phyloP scores from a whole-genome alignment of 2,888 invertebrate genomes.

The Pyrrhia umbra region DNA sequence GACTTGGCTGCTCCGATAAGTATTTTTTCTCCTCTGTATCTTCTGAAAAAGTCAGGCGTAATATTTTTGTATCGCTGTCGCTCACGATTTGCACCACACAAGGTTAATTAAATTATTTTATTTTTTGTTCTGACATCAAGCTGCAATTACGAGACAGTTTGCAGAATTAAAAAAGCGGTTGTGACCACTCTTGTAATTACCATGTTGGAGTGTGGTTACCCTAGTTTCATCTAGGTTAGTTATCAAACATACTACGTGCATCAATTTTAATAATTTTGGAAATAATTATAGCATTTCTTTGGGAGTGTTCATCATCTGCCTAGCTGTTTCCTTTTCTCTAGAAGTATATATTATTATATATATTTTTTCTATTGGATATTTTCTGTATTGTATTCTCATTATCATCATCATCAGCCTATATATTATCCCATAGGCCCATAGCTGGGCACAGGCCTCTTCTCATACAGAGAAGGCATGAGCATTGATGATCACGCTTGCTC shows the following conservation, averaged over 20 bases:
- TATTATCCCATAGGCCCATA: too few relatives aligned
- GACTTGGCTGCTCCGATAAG: too few relatives aligned
- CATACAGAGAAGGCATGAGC: too few relatives aligned
- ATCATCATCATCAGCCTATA: too few relatives aligned
- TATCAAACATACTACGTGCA: neutral
- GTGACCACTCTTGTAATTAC: constrained; percentile 19
- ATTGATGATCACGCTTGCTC: too few relatives aligned
- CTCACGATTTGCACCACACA: constrained; percentile 28
- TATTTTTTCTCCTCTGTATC: too few relatives aligned
- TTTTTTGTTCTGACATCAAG: constrained; percentile 61
- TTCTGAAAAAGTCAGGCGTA: too few relatives aligned
- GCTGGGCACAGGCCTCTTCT: too few relatives aligned
- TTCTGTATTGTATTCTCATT: too few relatives aligned
- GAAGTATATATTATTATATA: too few relatives aligned
- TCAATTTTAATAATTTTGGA: neutral
- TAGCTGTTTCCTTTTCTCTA: neutral
- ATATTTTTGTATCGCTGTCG: too few relatives aligned
- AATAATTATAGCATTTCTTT: neutral
- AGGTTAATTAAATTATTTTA: constrained; percentile 66
- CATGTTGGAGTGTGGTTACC: neutral
- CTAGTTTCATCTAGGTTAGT: neutral
- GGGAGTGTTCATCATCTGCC: neutral
- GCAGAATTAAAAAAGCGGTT: constrained; percentile 59
- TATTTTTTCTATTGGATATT: neutral
- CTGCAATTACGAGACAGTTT: constrained; percentile 63